Base-by-base conservation (phyloP, 2,888 invertebrate species). In the Caenorhabditis zanzibari region DNA sequence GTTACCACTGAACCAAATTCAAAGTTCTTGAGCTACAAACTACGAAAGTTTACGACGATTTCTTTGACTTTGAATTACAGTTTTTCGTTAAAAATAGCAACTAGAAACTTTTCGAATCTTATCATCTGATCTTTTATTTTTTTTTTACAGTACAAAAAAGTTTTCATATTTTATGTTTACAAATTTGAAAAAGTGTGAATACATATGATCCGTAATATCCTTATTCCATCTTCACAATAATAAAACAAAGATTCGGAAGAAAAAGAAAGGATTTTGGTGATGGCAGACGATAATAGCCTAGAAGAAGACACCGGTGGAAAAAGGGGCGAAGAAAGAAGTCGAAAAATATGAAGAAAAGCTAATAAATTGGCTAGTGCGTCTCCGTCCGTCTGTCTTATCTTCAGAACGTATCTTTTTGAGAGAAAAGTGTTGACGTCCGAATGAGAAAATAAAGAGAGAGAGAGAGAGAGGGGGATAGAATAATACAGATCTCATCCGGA, bases 331-430 rank as follows among this genome's bases (percentile, higher is more conserved):
- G 69, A 76, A 71, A 77, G 59, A 71, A 64, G 79, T 54, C 38
- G 49, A 68, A 63, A 68, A 68, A 68, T 54, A 68, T 68, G 68
- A 68, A 71, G 77, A 77, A 77, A 71, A 71, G 79, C 79, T 79
- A 79, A 79, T 79, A 79, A 71, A 79, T 79, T 79, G 32, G 71
- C 71, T 79, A 41, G 71, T 71, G 71, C 44, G 69, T 77, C 47
- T 6, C 19, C 19, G 7, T 47, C 47, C 47, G 26, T 54, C 38
- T 38, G 10, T 38, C 38, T 38, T 79, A 79, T 79, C 79, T 79
- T 63, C 71, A 79, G 71, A 71, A 79, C 79, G 79, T 79, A 79
- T 79, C 79, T 63, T 12, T 28, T 22, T 54, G 24, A 49, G 7
- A 14, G 24, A 22, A 68, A 22, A 68, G 52, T 54, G 54, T 54